Conservation (phyloP, 2,113 vertebrate species). For the Aegypius monachus region DNA sequence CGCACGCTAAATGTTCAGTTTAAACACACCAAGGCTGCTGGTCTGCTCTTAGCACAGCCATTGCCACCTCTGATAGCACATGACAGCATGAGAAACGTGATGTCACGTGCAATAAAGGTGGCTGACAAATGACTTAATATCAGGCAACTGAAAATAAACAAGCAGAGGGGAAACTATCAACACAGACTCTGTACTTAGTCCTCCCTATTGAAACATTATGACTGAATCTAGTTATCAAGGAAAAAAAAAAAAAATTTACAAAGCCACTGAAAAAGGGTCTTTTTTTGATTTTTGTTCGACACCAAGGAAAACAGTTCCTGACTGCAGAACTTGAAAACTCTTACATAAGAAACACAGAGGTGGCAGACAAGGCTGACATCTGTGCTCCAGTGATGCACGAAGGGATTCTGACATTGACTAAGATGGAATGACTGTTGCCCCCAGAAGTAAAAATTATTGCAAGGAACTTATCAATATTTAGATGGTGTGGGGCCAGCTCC, state of each 20-base stretch:
- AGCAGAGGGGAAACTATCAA: background rate
- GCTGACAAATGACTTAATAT: background rate
- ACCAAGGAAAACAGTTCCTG: background rate
- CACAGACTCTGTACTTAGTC: background rate
- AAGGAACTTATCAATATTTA: background rate
- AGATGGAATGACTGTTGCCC: background rate
- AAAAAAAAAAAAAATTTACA: background rate
- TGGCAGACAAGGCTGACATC: background rate
- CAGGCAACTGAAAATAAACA: background rate
- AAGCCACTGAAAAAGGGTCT: background rate
- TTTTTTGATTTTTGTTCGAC: background rate
- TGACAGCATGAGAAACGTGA: background rate
- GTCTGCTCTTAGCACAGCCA: background rate
- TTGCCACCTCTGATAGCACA: background rate
- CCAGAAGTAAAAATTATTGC: background rate
- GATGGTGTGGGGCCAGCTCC: background rate
- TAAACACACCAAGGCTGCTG: background rate
- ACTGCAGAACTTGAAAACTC: background rate
- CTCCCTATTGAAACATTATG: background rate
- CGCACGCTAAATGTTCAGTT: rapidly evolving
- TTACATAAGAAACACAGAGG: background rate
- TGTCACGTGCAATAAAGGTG: background rate
- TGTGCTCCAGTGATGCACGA: background rate
- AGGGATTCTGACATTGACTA: background rate
- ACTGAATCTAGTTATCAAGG: background rate